Base-by-base conservation (phyloP, 2,888 invertebrate species). In the Melanchra persicariae region DNA sequence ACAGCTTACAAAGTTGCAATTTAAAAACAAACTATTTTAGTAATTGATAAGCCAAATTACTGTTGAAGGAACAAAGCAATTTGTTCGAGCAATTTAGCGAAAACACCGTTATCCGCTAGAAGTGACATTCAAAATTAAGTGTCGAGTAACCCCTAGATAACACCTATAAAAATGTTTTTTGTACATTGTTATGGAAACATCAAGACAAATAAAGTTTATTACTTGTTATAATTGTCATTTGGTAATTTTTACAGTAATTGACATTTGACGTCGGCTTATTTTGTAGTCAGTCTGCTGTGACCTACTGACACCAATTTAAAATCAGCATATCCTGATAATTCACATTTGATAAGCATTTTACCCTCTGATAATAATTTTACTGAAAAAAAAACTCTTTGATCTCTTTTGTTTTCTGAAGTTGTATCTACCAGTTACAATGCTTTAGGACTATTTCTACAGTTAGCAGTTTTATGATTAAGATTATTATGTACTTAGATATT, bases 271-370 rank as follows among this genome's bases (percentile, higher is more conserved):
- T 64, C 61, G 30, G 58, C 40, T 65, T 6, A 47, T 64, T 81
- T 69, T 65, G 49, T 65, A 51, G 58, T 40, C 52, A 51, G 58
- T 40, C 52, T 22, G 40, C 6, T 30, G 24, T 70, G 62, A 81
- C 82, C 71, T 72, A 63, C 37, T 82, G 81, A 82, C 78, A 74
- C 63, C 76, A 74, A 78, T 76, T 80, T 82, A 61, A 60, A 66
- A 60, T 62, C 57, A 51, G 19, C 55, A 70, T 68, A 68, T 68
- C 61, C 66, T 77, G 54, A 70, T 70, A 74, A 68, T 54, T 73
- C 22, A 43, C 55, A 68, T 63, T 70, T 76, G 66, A 79, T 79
- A 79, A 79, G 51, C 43, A 57, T 74, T 52, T 69, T 52, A 74
- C 51, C 65, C 66, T 70, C 30, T 63, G 49, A 59, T 73, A 57